These are phyloP conservation scores for Pteropus rufus DNA, from an alignment of 2,797 vertebrate species.

Conservation along the genomic window DNA sequence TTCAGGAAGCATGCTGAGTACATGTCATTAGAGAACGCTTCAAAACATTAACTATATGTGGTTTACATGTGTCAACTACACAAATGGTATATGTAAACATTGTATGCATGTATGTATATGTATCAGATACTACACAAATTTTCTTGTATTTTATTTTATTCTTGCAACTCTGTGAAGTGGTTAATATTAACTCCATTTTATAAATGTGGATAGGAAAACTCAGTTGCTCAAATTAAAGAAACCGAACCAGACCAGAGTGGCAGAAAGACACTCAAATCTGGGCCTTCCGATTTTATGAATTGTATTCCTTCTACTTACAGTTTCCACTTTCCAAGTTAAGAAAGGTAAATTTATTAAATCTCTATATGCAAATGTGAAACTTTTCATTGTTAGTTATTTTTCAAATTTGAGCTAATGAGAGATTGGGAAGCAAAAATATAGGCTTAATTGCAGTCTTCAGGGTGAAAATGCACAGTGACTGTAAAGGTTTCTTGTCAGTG, in stretches of 20 bases:
- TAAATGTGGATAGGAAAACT: background rate
- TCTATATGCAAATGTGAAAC: constrained; percentile 51
- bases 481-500: constrained; percentile 28
- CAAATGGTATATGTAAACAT: background rate
- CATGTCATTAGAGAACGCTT: background rate
- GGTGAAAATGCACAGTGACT: background rate
- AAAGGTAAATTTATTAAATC: constrained; percentile 47
- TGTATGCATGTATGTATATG: background rate
- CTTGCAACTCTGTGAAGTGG: background rate
- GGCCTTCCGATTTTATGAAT: background rate
- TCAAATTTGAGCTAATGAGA: constrained; percentile 59
- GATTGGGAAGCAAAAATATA: constrained; percentile 48
- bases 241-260: background rate
- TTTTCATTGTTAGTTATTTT: constrained; percentile 54
- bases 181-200: background rate
- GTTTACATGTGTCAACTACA: background rate
- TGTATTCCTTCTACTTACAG: background rate
- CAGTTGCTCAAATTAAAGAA: background rate
- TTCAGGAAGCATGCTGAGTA: too few species aligned
- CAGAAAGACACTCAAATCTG: background rate
- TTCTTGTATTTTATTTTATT: background rate
- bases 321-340: constrained; percentile 23
- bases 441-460: constrained; percentile 59
- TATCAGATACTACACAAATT: background rate
- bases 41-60: background rate